phyloP scores from a whole-genome alignment of 2,113 vertebrate genomes.

The Colistium nudipinnis region DNA sequence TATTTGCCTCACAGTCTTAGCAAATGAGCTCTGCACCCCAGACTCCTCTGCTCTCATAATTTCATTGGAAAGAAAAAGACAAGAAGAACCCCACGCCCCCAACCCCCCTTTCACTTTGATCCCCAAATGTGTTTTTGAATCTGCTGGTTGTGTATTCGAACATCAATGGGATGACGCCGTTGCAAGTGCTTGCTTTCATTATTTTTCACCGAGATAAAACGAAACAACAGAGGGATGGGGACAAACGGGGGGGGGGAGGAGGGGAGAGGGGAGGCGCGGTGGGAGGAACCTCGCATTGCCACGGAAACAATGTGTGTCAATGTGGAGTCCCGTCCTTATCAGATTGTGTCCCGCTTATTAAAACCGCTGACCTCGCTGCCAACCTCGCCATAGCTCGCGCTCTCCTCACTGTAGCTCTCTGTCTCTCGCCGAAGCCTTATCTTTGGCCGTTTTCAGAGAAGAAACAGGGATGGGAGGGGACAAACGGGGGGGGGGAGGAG shows the following conservation, averaged over 20 bases:
- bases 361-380: slow-evolving; percentile 74
- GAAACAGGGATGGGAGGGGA: slow-evolving; percentile 65
- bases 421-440: slow-evolving; percentile 27
- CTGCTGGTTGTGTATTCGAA: slow-evolving; percentile 92
- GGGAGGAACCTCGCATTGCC: slow-evolving; percentile 46
- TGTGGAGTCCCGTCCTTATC: slow-evolving; percentile 83
- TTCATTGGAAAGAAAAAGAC: slow-evolving; percentile 86
- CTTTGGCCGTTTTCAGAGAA: slow-evolving; percentile 1
- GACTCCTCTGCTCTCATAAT: slow-evolving; percentile 82
- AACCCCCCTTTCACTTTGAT: slow-evolving; percentile 86
- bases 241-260: slow-evolving; percentile 28
- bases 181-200: slow-evolving; percentile 93
- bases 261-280: slow-evolving; percentile 13
- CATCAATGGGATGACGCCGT: slow-evolving; percentile 90
- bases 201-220: slow-evolving; percentile 93
- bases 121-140: slow-evolving; percentile 89
- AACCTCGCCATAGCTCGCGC: slow-evolving; percentile 35
- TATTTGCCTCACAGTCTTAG: slow-evolving; percentile 85
- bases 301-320: slow-evolving; percentile 82
- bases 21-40: slow-evolving; percentile 86
- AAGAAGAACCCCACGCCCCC: slow-evolving; percentile 67
- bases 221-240: slow-evolving; percentile 81
- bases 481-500: not conserved
- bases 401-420: slow-evolving; percentile 34
- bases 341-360: slow-evolving; percentile 82